A percentile compares a stretch with the other conserved stretches of the same genome.
Evolutionary conservation across 2,888 invertebrate genomes (phyloP).

Genomic region (Globia sparganii): DNA sequence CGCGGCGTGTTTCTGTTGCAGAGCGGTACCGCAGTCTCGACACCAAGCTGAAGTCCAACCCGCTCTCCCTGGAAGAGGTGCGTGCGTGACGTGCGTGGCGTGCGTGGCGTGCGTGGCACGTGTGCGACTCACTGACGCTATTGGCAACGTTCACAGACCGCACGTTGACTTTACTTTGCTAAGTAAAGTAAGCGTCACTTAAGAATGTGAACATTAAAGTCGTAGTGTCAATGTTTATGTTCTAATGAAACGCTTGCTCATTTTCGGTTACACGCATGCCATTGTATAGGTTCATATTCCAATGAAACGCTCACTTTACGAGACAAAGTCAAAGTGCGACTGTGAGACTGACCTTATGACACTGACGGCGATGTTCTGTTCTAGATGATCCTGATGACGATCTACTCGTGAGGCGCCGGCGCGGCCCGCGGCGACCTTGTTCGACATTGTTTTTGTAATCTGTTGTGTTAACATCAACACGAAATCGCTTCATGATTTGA

Average conservation of each 20-base stretch:
- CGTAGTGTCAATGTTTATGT: neutral
- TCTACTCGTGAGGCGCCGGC: conserved; percentile 89
- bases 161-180: neutral
- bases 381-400: conserved; percentile 92
- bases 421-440: neutral
- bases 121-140: neutral
- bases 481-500: conserved; percentile 8
- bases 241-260: neutral
- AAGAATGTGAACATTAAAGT: neutral
- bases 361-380: conserved; percentile 57
- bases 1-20: conserved; percentile 79
- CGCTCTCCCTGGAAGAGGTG: conserved; percentile 93
- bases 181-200: neutral
- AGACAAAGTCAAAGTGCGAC: neutral
- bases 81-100: conserved; percentile 62
- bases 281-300: neutral
- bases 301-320: neutral
- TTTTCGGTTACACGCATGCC: neutral
- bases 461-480: conserved; percentile 3
- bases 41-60: conserved; percentile 93
- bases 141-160: neutral
- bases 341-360: neutral
- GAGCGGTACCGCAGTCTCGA: conserved; percentile 93
- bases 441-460: conserved; percentile 23
- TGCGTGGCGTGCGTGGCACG: neutral